A percentile compares a stretch with the other conserved stretches of the same genome.
Conservation (phyloP, 2,888 invertebrate species). For the Trisateles emortualis region DNA sequence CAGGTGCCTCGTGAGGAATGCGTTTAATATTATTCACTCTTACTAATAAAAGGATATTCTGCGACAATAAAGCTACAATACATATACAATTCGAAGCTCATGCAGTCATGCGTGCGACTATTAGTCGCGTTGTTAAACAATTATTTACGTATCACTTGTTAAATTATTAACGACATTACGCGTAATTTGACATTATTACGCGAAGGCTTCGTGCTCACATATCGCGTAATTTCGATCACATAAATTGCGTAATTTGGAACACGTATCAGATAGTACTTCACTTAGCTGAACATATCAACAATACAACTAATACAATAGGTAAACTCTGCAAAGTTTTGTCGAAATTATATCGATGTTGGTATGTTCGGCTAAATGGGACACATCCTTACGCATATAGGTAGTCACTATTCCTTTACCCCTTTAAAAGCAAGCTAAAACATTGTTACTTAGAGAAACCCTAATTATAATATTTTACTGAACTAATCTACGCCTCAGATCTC, state of each 20-base stretch:
- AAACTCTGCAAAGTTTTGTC: not conserved
- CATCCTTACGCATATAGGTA: not conserved
- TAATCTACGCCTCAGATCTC: too few species aligned
- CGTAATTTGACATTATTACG: not conserved
- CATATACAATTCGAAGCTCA: constrained; percentile 39
- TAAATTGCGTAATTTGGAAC: not conserved
- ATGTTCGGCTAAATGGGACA: not conserved
- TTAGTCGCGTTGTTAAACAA: constrained; percentile 26
- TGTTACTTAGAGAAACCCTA: not conserved
- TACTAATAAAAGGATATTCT: constrained; percentile 22
- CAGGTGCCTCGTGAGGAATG: too few species aligned
- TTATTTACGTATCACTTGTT: constrained; percentile 27
- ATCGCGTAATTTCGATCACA: too few species aligned
- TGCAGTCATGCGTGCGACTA: constrained; percentile 42
- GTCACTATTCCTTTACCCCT: constrained; percentile 9
- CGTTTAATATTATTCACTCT: too few species aligned
- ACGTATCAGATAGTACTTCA: not conserved
- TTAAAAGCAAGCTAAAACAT: constrained; percentile 10
- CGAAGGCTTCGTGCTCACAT: too few species aligned
- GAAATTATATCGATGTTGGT: not conserved
- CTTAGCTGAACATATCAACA: not conserved
- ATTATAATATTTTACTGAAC: not conserved
- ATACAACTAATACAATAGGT: too few species aligned
- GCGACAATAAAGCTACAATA: constrained; percentile 18
- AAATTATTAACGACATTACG: not conserved